A percentile compares a stretch with the other conserved stretches of the same genome.
Evolutionary conservation across 1,140 invertebrate genomes (phyloP).

Genomic region (Trichonephila inaurata): DNA sequence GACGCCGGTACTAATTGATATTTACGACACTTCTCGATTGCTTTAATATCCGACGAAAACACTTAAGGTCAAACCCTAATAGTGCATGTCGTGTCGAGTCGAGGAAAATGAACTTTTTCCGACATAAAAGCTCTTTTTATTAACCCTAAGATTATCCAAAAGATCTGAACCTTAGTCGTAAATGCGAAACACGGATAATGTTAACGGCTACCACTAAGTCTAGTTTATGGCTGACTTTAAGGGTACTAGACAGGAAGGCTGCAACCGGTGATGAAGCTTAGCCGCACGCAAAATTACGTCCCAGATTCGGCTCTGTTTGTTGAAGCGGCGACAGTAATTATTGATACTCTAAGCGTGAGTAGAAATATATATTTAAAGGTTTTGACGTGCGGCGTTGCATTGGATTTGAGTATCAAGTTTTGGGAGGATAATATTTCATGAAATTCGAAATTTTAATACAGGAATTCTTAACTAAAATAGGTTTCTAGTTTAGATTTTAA

Average conservation of each 20-base stretch:
- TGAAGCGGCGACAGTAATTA: neutral
- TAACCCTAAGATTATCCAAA: neutral
- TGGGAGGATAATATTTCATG: too few species aligned
- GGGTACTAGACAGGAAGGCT: neutral
- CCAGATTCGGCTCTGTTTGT: neutral
- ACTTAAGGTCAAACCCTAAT: neutral
- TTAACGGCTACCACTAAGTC: neutral
- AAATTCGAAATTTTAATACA: too few species aligned
- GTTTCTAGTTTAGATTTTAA: too few species aligned
- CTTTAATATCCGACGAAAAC: neutral
- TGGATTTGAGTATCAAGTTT: too few species aligned
- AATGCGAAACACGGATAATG: constrained; percentile 1
- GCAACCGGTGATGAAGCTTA: neutral
- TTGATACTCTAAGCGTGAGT: neutral
- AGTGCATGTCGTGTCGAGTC: neutral
- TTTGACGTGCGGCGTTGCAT: too few species aligned
- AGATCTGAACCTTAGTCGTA: constrained; percentile 3
- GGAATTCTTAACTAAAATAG: too few species aligned
- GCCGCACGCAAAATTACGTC: neutral
- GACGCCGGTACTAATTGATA: neutral
- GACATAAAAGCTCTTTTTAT: neutral
- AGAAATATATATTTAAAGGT: neutral
- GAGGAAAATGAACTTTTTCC: neutral
- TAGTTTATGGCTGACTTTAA: constrained; percentile 17
- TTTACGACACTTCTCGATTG: neutral